Base-by-base conservation (phyloP, 2,797 vertebrate genomes). In the Bryconaethiops microstoma region DNA sequence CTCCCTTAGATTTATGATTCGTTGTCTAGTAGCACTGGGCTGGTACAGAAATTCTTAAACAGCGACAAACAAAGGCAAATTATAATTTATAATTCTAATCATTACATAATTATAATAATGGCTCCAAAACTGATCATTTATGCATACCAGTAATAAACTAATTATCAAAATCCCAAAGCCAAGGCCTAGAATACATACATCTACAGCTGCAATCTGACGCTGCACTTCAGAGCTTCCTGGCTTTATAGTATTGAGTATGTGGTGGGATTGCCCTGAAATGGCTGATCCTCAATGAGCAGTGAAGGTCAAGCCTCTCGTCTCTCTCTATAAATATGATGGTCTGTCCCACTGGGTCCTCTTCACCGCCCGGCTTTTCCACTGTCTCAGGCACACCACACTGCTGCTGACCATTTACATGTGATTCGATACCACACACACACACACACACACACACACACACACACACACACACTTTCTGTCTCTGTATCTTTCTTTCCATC, bases 271-370 rank as follows among this genome's bases (percentile, higher is more conserved):
- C 88, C 76, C 90, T 92, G 91, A 92, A 92, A 94, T 91, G 92
- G 92, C 91, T 92, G 91, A 93, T 92, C 91, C 84, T 92, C 89
- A 81, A 83, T 87, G 90, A 90, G 91, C 90, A 89, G 90, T 93
- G 92, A 95, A 95, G 93, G 94, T 94, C 93, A 92, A 93, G 91
- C 90, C 87, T 83, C 85, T 89, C 82, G 81, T 88, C 88, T 90
- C 92, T 93, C 67, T 83, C 85, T 86, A 94, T 92, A 94, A 94
- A 95, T 94, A 94, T 91, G 90, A 92, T 88, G 90, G 90, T 93
- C 91, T 92, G 90, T 92, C 91, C 92, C 93, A 88, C 90, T 84
- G 91, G 92, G 92, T 90, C 88, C 85, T 91, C 88, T 90, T 90
- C 85, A 91, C 89, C 90, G 84, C 89, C 78, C 60, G 92, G 89